Conservation (phyloP, 35 echinoderm and acorn worm species). For the Apostichopus parvimensis region DNA sequence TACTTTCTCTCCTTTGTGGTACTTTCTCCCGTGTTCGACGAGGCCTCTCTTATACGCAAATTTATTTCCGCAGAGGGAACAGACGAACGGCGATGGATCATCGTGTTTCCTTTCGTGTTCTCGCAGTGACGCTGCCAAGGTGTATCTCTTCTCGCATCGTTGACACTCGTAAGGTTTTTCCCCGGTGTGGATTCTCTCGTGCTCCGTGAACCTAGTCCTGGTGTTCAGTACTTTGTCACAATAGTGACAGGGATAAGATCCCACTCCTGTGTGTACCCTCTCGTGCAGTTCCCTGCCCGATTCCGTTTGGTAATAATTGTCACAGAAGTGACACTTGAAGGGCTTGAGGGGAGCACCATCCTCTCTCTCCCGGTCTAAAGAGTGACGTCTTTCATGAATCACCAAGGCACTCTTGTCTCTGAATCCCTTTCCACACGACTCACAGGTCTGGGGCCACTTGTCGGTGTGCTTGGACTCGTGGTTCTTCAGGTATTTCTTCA, state of each 20-base stretch:
- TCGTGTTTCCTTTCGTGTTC: background rate
- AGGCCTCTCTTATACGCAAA: background rate
- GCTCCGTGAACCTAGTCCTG: background rate
- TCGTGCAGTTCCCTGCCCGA: background rate
- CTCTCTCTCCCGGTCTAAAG: too few relatives aligned
- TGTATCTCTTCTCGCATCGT: constrained; percentile 8
- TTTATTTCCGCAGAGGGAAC: background rate
- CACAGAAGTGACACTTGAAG: too few relatives aligned
- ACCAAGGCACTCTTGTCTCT: too few relatives aligned
- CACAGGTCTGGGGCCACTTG: too few relatives aligned
- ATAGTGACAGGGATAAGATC: background rate
- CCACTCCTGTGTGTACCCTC: constrained; percentile 2
- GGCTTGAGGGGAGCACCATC: too few relatives aligned
- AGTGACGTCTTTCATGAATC: too few relatives aligned
- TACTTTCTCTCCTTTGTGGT: background rate
- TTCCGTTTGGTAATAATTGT: too few relatives aligned
- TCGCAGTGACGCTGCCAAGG: background rate
- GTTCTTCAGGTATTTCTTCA: too few relatives aligned
- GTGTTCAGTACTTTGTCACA: background rate
- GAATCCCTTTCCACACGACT: too few relatives aligned
- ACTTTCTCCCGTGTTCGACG: background rate
- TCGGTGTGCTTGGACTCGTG: too few relatives aligned
- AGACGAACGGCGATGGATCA: background rate
- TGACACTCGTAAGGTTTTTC: constrained; percentile 31
- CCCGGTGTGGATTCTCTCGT: constrained; percentile 46